Base-by-base conservation (phyloP, 2,888 invertebrate species). In the Norana najaformis region DNA sequence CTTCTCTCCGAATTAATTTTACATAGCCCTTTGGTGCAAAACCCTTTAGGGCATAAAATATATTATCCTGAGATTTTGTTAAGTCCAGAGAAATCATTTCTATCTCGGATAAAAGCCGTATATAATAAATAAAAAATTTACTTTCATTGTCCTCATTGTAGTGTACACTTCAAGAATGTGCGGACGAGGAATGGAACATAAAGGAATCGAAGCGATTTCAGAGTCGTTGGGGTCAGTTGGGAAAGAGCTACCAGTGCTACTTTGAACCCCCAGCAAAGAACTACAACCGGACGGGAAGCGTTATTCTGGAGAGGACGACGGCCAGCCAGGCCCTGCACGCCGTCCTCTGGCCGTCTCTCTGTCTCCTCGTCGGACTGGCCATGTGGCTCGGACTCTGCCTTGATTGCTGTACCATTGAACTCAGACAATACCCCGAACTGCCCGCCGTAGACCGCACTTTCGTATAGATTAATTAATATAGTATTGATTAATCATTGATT, bases 371-470 rank as follows among this genome's bases (percentile, higher is more conserved):
- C 30, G 92, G 92, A 6, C 82, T 90, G 82, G 20, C 90, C 16
- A 89, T 92, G 38, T 92, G 92, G 92, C 82, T 92, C 37, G 92
- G 92, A 23, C 88, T 92, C 38, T 92, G 92, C 88, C 85, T 91
- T 37, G 92, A 92, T 38, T 92, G 92, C 82, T 92, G 92, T 90
- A 88, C 82, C 88, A 91, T 91, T 35, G 85, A 85, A 36, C 36
- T 85, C 85, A 85, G 18, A 35, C 85, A 85, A 36, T 37, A 36
- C 35, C 85, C 85, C 35, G 85, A 85, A 85, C 85, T 85, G 5
- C 85, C 85, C 23, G 35, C 85, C 6, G 85, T 85, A 14, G 85
- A 85, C n/a, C 1, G 85, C 23, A 85, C 85, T 23, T 85, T 18
- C 37, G 85, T 85, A 20, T 85, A 35, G n/a, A 35, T n/a, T n/a